Evolutionary conservation across 2,113 vertebrate species (phyloP).

Genomic region (Monopterus albus): DNA sequence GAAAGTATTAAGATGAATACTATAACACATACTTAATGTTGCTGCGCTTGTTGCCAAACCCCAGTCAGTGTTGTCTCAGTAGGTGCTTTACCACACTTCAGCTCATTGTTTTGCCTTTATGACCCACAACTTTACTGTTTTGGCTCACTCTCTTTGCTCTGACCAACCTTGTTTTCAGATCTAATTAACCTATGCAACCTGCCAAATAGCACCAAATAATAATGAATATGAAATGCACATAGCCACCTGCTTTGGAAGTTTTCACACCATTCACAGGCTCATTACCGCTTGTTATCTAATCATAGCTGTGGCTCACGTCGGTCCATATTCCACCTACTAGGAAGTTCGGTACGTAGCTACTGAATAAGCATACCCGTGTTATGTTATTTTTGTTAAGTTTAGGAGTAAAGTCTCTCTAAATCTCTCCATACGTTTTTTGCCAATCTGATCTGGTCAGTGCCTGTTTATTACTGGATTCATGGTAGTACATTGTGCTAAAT

Average conservation of each 20-base stretch:
- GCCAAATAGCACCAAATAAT: background rate
- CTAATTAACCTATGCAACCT: background rate
- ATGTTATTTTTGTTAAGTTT: too few relatives aligned
- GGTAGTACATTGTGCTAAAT: too few relatives aligned
- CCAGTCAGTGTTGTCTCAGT: background rate
- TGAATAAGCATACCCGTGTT: too few relatives aligned
- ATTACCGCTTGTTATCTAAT: too few relatives aligned
- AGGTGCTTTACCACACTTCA: conserved; percentile 10
- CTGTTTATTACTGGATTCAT: background rate
- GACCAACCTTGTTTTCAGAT: conserved; percentile 9
- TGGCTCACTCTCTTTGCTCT: background rate
- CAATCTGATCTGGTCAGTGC: background rate
- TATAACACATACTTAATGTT: background rate
- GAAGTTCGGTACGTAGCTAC: too few relatives aligned
- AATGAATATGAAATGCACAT: background rate
- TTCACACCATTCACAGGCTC: too few relatives aligned
- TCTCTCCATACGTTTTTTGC: too few relatives aligned
- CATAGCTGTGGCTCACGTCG: too few relatives aligned
- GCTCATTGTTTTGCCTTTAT: background rate
- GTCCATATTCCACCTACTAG: too few relatives aligned
- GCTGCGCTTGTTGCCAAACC: conserved; percentile 1
- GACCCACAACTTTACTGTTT: background rate
- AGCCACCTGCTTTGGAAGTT: too few relatives aligned
- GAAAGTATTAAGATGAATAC: background rate
- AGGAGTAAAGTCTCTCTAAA: too few relatives aligned